A percentile compares a stretch with the other conserved stretches of the same genome.
Evolutionary conservation across 2,888 invertebrate genomes (phyloP).

Genomic region (Loripinus fragilis): DNA sequence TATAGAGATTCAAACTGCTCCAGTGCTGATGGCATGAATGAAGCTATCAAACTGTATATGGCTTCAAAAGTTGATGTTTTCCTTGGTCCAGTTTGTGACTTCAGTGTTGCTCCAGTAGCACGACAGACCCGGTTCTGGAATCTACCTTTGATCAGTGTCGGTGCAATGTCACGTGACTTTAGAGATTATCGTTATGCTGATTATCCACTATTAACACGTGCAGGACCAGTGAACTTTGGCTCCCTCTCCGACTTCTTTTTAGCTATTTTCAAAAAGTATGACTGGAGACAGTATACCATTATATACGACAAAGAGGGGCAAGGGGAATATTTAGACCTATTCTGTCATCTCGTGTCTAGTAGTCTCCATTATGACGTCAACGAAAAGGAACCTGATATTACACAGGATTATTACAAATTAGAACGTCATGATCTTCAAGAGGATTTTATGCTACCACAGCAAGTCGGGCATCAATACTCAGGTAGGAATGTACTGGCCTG

Average conservation of each 20-base stretch:
- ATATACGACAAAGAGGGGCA: conserved; percentile 91
- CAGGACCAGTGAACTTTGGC: conserved; percentile 76
- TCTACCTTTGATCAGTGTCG: conserved; percentile 91
- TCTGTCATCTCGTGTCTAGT: conserved; percentile 91
- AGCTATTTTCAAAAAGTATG: conserved; percentile 43
- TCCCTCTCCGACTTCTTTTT: conserved; percentile 67
- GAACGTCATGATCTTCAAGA: conserved; percentile 39
- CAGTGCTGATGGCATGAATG: conserved; percentile 73
- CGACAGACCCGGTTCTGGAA: conserved; percentile 92
- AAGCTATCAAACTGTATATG: conserved; percentile 75
- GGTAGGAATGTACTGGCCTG: conserved; percentile 76
- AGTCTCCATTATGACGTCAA: conserved; percentile 87
- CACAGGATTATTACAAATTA: conserved; percentile 69
- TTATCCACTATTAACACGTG: conserved; percentile 89
- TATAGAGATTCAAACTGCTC: conserved; percentile 74
- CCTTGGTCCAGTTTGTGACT: conserved; percentile 82
- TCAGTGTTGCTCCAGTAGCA: conserved; percentile 94
- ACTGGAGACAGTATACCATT: conserved; percentile 84
- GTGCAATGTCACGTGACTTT: conserved; percentile 80
- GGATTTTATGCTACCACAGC: conserved; percentile 62
- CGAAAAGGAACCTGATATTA: conserved; percentile 45
- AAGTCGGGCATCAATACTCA: conserved; percentile 71
- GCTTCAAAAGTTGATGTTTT: conserved; percentile 72
- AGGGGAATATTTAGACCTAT: conserved; percentile 87
- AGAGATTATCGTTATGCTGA: conserved; percentile 76